Evolutionary conservation across 1,140 invertebrate species (phyloP).

Genomic region (Lithobius niger): DNA sequence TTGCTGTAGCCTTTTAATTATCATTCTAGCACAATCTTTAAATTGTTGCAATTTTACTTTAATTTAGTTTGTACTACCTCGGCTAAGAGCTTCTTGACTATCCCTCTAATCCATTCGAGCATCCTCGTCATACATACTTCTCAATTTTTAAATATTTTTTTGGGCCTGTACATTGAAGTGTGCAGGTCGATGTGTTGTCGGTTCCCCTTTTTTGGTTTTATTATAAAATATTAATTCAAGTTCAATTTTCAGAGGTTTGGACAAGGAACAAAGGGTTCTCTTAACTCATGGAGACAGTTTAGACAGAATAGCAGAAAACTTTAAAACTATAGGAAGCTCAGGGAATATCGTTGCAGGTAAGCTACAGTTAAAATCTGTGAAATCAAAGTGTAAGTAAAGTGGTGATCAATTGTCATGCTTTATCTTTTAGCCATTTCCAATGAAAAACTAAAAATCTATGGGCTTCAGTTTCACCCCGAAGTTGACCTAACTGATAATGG

Average conservation of each 20-base stretch:
- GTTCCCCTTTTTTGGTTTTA: too few relatives aligned
- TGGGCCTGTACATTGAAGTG: too few relatives aligned
- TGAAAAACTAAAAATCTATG: constrained; percentile 81
- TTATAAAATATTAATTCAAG: too few relatives aligned
- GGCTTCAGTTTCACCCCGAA: constrained; percentile 96
- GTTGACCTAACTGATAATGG: constrained; percentile 91
- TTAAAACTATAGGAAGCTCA: constrained; percentile 69
- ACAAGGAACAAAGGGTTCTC: constrained; percentile 74
- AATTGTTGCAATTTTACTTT: too few relatives aligned
- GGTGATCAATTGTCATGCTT: not conserved
- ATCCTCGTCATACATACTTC: too few relatives aligned
- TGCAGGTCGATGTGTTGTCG: too few relatives aligned
- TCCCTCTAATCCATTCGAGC: too few relatives aligned
- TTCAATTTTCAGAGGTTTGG: constrained; percentile 60
- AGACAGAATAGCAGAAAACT: constrained; percentile 71
- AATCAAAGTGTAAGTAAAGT: not conserved
- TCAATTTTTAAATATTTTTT: too few relatives aligned
- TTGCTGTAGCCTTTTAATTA: too few relatives aligned
- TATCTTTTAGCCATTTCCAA: constrained; percentile 61
- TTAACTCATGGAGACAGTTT: constrained; percentile 96
- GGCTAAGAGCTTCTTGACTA: too few relatives aligned
- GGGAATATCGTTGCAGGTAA: constrained; percentile 58
- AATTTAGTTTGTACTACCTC: too few relatives aligned
- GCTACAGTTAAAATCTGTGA: constrained; percentile 6
- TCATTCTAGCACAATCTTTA: too few relatives aligned